Evolutionary conservation across 2,888 invertebrate species (phyloP).

Genomic region (Palloptera scutellata): DNA sequence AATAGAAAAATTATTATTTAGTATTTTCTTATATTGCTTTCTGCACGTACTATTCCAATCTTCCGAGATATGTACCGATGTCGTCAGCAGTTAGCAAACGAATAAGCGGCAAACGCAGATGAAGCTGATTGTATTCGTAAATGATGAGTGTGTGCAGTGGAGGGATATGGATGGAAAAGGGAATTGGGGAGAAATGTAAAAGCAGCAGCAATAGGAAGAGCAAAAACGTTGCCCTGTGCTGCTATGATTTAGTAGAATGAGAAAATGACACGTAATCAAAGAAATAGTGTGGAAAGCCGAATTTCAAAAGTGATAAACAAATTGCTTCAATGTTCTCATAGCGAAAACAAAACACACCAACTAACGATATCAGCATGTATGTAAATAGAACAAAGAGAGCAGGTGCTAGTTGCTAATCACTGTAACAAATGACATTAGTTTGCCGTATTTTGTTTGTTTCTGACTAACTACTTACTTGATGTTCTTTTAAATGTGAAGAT

Average conservation of each 20-base stretch:
- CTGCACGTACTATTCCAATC: background rate
- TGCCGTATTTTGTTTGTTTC: too few species aligned
- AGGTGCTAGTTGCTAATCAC: too few species aligned
- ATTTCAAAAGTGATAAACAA: conserved; percentile 23
- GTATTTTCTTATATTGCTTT: background rate
- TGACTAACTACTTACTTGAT: too few species aligned
- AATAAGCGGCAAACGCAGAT: conserved; percentile 19
- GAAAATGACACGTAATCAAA: conserved; percentile 28
- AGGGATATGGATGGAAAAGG: background rate
- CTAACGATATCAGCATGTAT: too few species aligned
- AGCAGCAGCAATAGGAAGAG: background rate
- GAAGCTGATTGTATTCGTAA: background rate
- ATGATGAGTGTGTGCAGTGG: background rate
- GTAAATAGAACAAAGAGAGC: too few species aligned
- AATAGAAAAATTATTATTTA: background rate
- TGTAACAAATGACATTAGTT: too few species aligned
- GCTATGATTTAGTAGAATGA: conserved; percentile 21
- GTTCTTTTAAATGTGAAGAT: too few species aligned
- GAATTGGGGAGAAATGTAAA: background rate
- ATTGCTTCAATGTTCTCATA: background rate
- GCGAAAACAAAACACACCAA: too few species aligned
- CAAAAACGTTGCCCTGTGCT: background rate
- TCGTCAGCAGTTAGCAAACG: conserved; percentile 26
- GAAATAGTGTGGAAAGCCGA: background rate
- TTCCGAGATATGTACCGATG: conserved; percentile 15